These are phyloP conservation scores for Podarcis muralis DNA, from an alignment of 2,113 vertebrate species.

Conservation along the genomic window DNA sequence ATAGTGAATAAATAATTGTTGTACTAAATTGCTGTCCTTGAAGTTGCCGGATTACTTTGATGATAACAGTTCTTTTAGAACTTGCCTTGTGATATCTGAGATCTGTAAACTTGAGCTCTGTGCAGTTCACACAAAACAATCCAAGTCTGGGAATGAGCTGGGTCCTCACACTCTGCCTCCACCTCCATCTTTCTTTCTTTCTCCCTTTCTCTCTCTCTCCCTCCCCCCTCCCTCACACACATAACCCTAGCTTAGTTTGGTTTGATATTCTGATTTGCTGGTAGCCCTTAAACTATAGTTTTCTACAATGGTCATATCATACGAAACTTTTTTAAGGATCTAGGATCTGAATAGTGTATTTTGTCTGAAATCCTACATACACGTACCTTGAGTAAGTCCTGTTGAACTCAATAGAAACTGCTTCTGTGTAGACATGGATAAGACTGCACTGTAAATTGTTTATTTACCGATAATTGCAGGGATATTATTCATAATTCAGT, in stretches of 20 bases:
- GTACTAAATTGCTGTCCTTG: too few relatives aligned
- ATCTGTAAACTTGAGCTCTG: not conserved
- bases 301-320: too few relatives aligned
- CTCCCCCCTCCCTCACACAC: fast-evolving
- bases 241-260: too few relatives aligned
- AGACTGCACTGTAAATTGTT: not conserved
- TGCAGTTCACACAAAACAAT: not conserved
- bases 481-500: not conserved
- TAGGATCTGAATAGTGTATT: not conserved
- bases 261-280: not conserved
- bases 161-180: not conserved
- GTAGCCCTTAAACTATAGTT: not conserved
- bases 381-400: too few relatives aligned
- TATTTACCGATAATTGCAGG: not conserved
- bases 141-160: not conserved
- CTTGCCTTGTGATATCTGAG: too few relatives aligned
- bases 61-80: too few relatives aligned
- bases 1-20: too few relatives aligned
- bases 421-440: too few relatives aligned
- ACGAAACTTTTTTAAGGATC: too few relatives aligned
- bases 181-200: not conserved
- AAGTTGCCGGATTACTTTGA: too few relatives aligned
- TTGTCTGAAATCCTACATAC: not conserved
- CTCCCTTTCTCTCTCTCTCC: fast-evolving
- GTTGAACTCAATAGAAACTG: too few relatives aligned